phyloP scores from a whole-genome alignment of 2,888 invertebrate genomes.

The Elysia crispata region DNA sequence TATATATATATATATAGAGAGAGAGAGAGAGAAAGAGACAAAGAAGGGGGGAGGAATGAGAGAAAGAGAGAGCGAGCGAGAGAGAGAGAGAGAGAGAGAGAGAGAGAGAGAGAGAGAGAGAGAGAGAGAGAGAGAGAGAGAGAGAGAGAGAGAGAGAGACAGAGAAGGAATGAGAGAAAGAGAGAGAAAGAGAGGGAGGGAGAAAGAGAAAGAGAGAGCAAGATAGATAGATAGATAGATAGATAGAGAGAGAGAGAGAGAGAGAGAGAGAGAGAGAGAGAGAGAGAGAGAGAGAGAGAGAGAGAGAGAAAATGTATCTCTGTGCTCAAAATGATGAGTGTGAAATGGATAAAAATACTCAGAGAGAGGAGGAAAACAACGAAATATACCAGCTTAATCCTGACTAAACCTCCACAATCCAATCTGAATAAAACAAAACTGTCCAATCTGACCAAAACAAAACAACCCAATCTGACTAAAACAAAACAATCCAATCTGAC shows the following conservation, averaged over 20 bases:
- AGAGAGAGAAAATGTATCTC: background rate
- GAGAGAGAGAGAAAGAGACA: too few species aligned
- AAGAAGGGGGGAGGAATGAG: too few species aligned
- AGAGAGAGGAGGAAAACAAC: too few species aligned
- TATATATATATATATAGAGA: too few species aligned
- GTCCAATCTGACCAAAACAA: too few species aligned
- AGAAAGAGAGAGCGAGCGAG: background rate
- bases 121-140: constrained; percentile 12
- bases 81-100: background rate
- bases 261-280: background rate
- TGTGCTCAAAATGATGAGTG: too few species aligned
- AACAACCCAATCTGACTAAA: too few species aligned
- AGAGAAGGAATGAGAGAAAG: constrained; percentile 12
- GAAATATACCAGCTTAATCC: too few species aligned
- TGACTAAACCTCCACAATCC: too few species aligned
- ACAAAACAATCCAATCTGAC: too few species aligned
- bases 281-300: constrained; percentile 11
- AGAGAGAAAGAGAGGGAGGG: constrained; percentile 17
- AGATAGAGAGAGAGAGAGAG: constrained; percentile 17
- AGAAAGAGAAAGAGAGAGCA: constrained; percentile 17
- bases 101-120: constrained; percentile 25
- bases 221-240: constrained; percentile 26
- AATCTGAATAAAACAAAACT: too few species aligned
- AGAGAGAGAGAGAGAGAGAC: background rate
- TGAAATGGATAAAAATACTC: too few species aligned